phyloP scores from a whole-genome alignment of 1,140 invertebrate species.

The Platyscapa corneri region DNA sequence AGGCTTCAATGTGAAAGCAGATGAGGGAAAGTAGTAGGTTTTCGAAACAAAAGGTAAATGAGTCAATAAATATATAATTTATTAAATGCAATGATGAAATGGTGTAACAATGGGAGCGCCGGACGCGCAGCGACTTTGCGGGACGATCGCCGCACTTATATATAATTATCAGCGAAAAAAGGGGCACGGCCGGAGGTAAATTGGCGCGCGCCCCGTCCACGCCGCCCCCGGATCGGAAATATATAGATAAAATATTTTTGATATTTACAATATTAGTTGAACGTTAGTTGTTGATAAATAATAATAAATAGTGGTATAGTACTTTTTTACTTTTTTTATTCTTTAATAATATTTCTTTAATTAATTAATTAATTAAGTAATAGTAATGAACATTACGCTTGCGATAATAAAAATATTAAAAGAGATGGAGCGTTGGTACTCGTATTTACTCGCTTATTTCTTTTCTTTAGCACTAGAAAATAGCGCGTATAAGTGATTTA shows the following conservation, averaged over 20 bases:
- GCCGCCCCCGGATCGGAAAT: conserved; percentile 70
- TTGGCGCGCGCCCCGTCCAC: conserved; percentile 60
- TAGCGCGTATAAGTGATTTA: conserved; percentile 55
- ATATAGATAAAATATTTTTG: conserved; percentile 75
- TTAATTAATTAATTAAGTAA: conserved; percentile 39
- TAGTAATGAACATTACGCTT: conserved; percentile 65
- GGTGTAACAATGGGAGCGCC: conserved; percentile 73
- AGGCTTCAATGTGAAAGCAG: neutral
- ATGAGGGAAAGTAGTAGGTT: neutral
- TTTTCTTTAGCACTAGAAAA: conserved; percentile 63
- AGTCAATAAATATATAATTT: conserved; percentile 76
- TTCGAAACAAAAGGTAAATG: conserved; percentile 55
- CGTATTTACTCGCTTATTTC: conserved; percentile 57
- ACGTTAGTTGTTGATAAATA: conserved; percentile 73
- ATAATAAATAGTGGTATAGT: conserved; percentile 73
- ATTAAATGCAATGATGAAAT: conserved; percentile 76
- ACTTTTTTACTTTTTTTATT: conserved; percentile 55
- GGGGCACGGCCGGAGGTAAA: conserved; percentile 65
- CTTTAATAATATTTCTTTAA: conserved; percentile 48
- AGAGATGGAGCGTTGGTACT: conserved; percentile 68
- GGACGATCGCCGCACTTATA: conserved; percentile 57
- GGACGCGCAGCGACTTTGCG: conserved; percentile 63
- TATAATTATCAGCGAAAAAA: conserved; percentile 50
- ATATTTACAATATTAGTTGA: conserved; percentile 75
- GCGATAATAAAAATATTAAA: conserved; percentile 75